A percentile compares a stretch with the other conserved stretches of the same genome.
Conservation (phyloP, 2,113 vertebrate species). For the Agelaius tricolor region DNA sequence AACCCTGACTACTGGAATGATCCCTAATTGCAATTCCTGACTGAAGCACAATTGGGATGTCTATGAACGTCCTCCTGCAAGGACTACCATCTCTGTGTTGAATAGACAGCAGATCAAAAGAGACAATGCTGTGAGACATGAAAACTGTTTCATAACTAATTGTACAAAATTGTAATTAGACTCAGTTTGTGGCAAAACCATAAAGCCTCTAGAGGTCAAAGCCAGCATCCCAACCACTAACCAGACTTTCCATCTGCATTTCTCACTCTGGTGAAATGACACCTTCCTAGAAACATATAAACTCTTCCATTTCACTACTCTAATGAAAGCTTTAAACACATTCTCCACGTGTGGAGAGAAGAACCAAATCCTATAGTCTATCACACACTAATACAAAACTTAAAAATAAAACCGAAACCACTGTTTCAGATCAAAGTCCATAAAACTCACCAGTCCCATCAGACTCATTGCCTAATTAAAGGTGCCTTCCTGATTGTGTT, state of each 20-base stretch:
- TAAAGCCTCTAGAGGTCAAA: neutral
- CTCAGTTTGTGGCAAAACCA: neutral
- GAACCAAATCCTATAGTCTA: neutral
- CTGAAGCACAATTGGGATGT: neutral
- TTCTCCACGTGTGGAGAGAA: neutral
- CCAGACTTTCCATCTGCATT: neutral
- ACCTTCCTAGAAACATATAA: neutral
- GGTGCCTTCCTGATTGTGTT: accelerated
- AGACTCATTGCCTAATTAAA: neutral
- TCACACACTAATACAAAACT: neutral
- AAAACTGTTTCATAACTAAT: neutral
- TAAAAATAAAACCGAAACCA: neutral
- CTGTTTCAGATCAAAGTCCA: neutral
- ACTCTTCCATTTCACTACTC: neutral
- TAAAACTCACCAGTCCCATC: neutral
- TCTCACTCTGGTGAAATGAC: neutral
- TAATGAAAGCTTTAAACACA: neutral
- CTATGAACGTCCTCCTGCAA: neutral
- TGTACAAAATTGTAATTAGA: neutral
- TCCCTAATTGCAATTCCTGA: too few species aligned
- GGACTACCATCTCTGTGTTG: neutral
- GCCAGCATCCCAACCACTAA: neutral
- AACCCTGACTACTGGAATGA: neutral
- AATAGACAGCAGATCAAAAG: neutral
- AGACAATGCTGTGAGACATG: neutral